phyloP scores from a whole-genome alignment of 2,113 vertebrate genomes.

The Gadus macrocephalus region DNA sequence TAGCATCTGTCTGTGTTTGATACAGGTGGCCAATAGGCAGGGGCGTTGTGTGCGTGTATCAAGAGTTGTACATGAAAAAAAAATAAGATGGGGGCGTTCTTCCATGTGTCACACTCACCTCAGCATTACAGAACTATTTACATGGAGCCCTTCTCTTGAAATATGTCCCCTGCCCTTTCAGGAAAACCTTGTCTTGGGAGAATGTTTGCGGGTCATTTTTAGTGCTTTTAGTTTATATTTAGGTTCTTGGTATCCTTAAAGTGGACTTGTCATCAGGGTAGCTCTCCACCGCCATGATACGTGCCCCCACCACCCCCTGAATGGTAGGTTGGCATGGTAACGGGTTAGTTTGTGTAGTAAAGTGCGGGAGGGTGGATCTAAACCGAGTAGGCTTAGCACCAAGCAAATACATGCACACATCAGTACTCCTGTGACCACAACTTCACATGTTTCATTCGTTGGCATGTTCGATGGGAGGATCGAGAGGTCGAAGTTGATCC shows the following conservation, averaged over 20 bases:
- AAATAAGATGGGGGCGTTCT: not conserved
- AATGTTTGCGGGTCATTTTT: no score
- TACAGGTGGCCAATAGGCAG: not conserved
- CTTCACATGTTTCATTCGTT: conserved; percentile 32
- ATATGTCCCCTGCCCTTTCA: no score
- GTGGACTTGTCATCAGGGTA: conserved; percentile 23
- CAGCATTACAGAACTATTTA: not conserved
- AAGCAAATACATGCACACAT: conserved; percentile 54
- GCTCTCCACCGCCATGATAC: conserved; percentile 37
- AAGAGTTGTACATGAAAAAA: not conserved
- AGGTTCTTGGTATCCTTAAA: conserved; percentile 37
- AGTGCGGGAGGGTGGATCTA: conserved; percentile 33
- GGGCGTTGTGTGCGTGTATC: conserved; percentile 1
- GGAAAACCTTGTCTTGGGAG: no score
- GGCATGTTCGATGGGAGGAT: conserved; percentile 28
- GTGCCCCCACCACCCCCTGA: conserved; percentile 18
- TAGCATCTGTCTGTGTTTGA: not conserved
- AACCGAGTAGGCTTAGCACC: conserved; percentile 58
- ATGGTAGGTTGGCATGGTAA: conserved; percentile 16
- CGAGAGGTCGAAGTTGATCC: conserved; percentile 23
- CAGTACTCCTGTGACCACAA: conserved; percentile 48
- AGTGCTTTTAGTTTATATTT: no score
- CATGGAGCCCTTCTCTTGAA: not conserved
- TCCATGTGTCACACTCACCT: not conserved
- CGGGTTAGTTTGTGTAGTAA: conserved; percentile 52